phyloP scores from a whole-genome alignment of 2,797 vertebrate genomes.

The Zalophus californianus region DNA sequence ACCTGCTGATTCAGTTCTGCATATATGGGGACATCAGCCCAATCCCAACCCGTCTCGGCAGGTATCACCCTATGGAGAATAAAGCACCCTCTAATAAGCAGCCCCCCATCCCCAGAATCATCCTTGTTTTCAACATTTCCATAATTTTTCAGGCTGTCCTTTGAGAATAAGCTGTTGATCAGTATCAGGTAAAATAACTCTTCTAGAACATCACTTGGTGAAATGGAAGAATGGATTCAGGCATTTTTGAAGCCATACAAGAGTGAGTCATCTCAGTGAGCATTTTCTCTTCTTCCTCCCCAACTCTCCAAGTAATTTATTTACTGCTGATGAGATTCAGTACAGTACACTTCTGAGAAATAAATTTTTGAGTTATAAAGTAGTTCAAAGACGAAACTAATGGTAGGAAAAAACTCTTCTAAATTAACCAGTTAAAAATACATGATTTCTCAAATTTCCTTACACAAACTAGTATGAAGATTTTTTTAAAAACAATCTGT shows the following conservation, averaged over 20 bases:
- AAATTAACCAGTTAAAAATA: conserved; percentile 10
- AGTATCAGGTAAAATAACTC: conserved; percentile 23
- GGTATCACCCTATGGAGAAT: conserved; percentile 92
- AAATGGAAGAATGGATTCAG: conserved; percentile 9
- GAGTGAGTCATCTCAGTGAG: background rate
- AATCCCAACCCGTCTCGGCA: conserved; percentile 92
- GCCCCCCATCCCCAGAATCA: background rate
- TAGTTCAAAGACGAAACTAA: background rate
- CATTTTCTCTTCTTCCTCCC: background rate
- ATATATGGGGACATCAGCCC: conserved; percentile 95
- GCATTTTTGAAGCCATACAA: background rate
- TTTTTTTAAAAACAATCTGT: background rate
- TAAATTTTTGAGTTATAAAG: background rate
- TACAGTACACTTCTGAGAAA: background rate
- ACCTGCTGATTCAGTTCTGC: conserved; percentile 93
- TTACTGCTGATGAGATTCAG: background rate
- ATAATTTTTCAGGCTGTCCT: background rate
- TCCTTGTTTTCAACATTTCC: background rate
- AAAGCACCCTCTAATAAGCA: conserved; percentile 94
- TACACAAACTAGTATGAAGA: background rate
- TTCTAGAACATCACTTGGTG: background rate
- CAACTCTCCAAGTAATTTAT: background rate
- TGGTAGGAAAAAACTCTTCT: conserved; percentile 6
- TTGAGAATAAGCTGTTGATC: background rate
- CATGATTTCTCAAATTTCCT: conserved; percentile 9